phyloP scores from a whole-genome alignment of 2,797 vertebrate genomes.

The Tauraco hartlaubi region DNA sequence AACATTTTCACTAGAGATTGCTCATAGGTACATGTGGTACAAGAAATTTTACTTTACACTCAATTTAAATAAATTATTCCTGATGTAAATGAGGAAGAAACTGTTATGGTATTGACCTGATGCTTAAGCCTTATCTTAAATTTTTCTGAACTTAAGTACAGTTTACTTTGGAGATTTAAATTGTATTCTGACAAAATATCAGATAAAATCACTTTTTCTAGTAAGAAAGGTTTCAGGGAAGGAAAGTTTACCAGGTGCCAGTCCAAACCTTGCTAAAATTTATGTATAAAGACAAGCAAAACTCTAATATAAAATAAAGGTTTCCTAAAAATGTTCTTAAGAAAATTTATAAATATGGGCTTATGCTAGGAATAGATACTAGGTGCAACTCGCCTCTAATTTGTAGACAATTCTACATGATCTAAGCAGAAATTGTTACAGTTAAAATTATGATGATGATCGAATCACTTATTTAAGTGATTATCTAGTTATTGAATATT shows the following conservation, averaged over 20 bases:
- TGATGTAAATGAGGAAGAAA: not conserved
- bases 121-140: not conserved
- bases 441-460: not conserved
- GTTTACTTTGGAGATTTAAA: not conserved
- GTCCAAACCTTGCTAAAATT: not conserved
- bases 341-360: not conserved
- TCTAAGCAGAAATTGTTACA: not conserved
- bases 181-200: not conserved
- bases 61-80: slow-evolving; percentile 42
- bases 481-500: not conserved
- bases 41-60: slow-evolving; percentile 38
- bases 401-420: not conserved
- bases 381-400: not conserved
- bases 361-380: not conserved
- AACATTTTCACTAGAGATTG: not conserved
- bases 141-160: not conserved
- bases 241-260: not conserved
- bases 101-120: not conserved
- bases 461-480: not conserved
- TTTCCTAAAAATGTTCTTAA: not conserved
- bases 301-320: not conserved
- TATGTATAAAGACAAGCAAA: not conserved
- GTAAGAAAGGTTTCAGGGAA: not conserved
- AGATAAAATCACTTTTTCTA: not conserved
- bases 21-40: not conserved